Conservation (phyloP, 2,888 invertebrate genomes). For the Dryomyza anilis region DNA sequence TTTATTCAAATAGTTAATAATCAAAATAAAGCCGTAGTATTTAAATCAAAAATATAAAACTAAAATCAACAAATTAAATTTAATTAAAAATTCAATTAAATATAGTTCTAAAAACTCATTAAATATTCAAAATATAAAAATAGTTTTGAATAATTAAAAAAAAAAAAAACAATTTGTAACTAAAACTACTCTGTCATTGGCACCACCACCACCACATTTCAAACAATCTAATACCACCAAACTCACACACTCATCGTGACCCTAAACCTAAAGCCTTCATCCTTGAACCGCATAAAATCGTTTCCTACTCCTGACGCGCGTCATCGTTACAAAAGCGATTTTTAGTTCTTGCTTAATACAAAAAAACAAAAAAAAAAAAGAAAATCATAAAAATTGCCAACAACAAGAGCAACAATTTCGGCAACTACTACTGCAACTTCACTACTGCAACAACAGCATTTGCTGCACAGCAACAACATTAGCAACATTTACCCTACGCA, state of each 20-base stretch:
- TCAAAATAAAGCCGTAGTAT: not conserved
- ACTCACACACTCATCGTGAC: not conserved
- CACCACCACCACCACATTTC: not conserved
- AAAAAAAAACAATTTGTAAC: no score
- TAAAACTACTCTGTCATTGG: no score
- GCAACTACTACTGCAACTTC: slow-evolving; percentile 35
- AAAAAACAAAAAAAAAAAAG: not conserved
- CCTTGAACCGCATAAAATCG: not conserved
- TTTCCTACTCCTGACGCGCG: not conserved
- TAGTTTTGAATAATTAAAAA: no score
- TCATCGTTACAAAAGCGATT: slow-evolving; percentile 34
- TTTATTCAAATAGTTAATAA: not conserved
- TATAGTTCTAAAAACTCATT: not conserved
- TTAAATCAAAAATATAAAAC: no score
- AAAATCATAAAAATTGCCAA: slow-evolving; percentile 50
- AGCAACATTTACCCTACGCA: slow-evolving; percentile 20
- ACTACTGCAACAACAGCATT: not conserved
- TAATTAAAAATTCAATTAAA: not conserved
- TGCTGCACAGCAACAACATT: slow-evolving; percentile 38
- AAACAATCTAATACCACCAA: no score
- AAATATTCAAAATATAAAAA: no score
- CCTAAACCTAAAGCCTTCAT: not conserved
- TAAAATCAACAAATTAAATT: not conserved
- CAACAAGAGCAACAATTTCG: slow-evolving; percentile 40
- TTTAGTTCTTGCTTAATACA: not conserved